Percentiles rank a stretch among this genome's conserved stretches.
These are phyloP conservation scores for Clivina fossor DNA, from an alignment of 2,888 invertebrate species.

Conservation along the genomic window DNA sequence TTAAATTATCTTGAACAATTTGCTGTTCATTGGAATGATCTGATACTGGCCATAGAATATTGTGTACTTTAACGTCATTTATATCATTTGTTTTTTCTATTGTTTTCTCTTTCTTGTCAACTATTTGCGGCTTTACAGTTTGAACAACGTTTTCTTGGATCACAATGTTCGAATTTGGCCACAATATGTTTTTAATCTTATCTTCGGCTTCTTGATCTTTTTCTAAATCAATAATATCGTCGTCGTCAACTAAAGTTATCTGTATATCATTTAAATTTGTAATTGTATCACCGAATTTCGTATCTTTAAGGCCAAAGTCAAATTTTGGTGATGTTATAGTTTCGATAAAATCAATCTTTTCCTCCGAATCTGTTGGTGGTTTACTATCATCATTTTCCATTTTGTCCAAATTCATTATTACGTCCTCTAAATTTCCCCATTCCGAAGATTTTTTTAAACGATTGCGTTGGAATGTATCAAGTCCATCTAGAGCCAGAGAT, in stretches of 20 bases:
- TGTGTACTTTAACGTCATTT: slow-evolving; percentile 28
- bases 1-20: background rate
- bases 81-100: slow-evolving; percentile 11
- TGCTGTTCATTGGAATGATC: slow-evolving; percentile 2
- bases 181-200: slow-evolving; percentile 46
- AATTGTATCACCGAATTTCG: slow-evolving; percentile 44
- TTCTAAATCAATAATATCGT: slow-evolving; percentile 17
- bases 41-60: slow-evolving; percentile 21
- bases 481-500: slow-evolving; percentile 64
- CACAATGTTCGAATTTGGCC: slow-evolving; percentile 42
- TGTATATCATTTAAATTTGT: slow-evolving; percentile 17
- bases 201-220: slow-evolving; percentile 33
- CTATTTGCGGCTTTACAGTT: slow-evolving; percentile 20
- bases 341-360: slow-evolving; percentile 36
- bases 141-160: slow-evolving; percentile 12
- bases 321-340: slow-evolving; percentile 35
- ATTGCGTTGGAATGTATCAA: slow-evolving; percentile 68
- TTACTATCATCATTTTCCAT: slow-evolving; percentile 43
- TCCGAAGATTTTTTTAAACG: slow-evolving; percentile 73
- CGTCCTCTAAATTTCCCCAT: slow-evolving; percentile 76
- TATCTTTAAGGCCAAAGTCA: slow-evolving; percentile 44
- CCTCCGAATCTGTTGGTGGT: slow-evolving; percentile 19
- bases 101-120: slow-evolving; percentile 26
- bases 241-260: slow-evolving; percentile 11
- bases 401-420: slow-evolving; percentile 61